Base-by-base conservation (phyloP, 2,888 invertebrate genomes). In the Dynastes tityus region DNA sequence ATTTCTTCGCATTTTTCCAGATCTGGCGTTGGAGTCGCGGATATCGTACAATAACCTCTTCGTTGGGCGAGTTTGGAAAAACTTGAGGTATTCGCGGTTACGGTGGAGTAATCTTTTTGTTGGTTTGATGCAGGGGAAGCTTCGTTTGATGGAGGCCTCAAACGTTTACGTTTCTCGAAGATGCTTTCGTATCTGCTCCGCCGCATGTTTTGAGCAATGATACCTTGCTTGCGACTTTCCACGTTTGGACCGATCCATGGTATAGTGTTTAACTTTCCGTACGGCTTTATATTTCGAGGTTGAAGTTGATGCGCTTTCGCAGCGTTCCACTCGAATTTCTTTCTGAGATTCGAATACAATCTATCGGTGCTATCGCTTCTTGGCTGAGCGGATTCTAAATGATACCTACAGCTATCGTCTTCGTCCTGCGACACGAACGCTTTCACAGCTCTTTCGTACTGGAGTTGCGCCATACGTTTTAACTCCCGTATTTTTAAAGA, bases 201-300 rank as follows among this genome's bases (percentile, higher is more conserved):
- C 13, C 32, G 29, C 29, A 13, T 9, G 9, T 67, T 37, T 45
- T 68, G 71, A 11, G 45, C 29, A 0, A 73, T 27, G 16, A 73
- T 53, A 6, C 71, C 45, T 53, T 68, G 78, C 61, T 71, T 79
- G 9, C 27, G 27, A 32, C 32, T 27, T 65, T 80, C 76, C 22
- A 58, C 61, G 45, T 71, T 65, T 0, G 71, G 74, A n/a, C 58
- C 55, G 2, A 75, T 77, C 76, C 76, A 81, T 3, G 32, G 58
- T 9, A 76, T 27, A 22, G 49, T 79, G 9, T 76, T 74, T 8
- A 80, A 51, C 5, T 77, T 79, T 13, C 82, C 81, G 45, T 80
- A 82, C 2, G 82, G 82, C 68, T 79, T 80, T 9, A 82, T 70
- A 51, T 79, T 82, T 27, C 76, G 77, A 0, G 82, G 82, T 58